These are phyloP conservation scores for Elachura formosa DNA, from an alignment of 2,113 vertebrate species.

Conservation along the genomic window DNA sequence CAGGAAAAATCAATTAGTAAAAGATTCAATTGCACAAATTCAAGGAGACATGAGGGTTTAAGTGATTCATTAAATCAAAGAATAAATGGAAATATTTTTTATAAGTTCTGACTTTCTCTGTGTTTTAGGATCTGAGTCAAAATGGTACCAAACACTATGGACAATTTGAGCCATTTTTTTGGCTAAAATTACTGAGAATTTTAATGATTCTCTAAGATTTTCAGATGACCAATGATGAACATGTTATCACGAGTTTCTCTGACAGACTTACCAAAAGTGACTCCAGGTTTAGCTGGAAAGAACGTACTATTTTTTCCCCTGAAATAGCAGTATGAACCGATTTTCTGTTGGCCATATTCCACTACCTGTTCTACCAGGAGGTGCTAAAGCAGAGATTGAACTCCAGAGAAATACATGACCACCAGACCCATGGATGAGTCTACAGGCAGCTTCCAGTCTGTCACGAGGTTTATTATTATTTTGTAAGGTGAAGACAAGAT, in stretches of 20 bases:
- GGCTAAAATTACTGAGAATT: background rate
- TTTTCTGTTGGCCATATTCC: background rate
- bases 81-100: background rate
- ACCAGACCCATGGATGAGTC: background rate
- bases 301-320: background rate
- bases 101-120: background rate
- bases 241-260: background rate
- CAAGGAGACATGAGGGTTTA: background rate
- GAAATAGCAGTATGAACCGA: background rate
- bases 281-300: background rate
- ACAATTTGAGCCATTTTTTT: background rate
- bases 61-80: background rate
- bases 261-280: background rate
- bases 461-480: background rate
- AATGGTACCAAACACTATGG: background rate
- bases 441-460: background rate
- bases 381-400: background rate
- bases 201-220: background rate
- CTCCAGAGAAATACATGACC: background rate
- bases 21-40: background rate
- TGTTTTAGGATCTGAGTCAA: background rate
- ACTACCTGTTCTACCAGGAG: background rate
- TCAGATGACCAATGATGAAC: background rate
- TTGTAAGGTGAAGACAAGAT: background rate
- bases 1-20: background rate